These are phyloP conservation scores for Muschampia plurimacula DNA, from an alignment of 2,888 invertebrate species.

Conservation along the genomic window DNA sequence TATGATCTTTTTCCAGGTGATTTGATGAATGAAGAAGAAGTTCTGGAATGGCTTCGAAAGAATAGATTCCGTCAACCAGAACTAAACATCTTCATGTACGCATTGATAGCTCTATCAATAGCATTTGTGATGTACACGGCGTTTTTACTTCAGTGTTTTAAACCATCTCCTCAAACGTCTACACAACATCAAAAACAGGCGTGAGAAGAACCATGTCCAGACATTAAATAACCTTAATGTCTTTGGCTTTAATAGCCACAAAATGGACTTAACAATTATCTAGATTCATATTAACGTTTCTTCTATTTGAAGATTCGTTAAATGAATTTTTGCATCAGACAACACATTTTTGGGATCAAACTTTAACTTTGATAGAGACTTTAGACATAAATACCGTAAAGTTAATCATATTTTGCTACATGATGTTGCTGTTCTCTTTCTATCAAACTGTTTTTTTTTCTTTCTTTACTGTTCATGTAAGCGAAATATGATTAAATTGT, in stretches of 20 bases:
- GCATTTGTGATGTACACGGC: constrained; percentile 96
- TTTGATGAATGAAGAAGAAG: constrained; percentile 92
- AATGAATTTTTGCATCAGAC: constrained; percentile 26
- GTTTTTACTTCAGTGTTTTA: constrained; percentile 96
- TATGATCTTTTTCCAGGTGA: constrained; percentile 87
- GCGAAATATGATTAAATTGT: constrained; percentile 25
- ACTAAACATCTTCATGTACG: constrained; percentile 97
- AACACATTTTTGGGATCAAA: constrained; percentile 72
- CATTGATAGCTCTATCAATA: constrained; percentile 93
- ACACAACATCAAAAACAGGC: constrained; percentile 88
- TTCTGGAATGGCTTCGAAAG: constrained; percentile 96
- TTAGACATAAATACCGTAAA: constrained; percentile 20
- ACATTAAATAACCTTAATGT: constrained; percentile 27
- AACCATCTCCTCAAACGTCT: constrained; percentile 88
- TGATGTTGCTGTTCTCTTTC: not conserved
- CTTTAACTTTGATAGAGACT: constrained; percentile 55
- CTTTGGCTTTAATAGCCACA: constrained; percentile 27
- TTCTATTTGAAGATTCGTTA: not conserved
- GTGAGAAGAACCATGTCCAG: constrained; percentile 65
- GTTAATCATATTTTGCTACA: constrained; percentile 38
- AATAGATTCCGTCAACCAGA: constrained; percentile 97
- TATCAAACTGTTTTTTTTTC: not conserved
- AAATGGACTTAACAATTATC: constrained; percentile 23
- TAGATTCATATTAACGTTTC: constrained; percentile 26
- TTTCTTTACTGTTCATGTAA: not conserved